Conservation (phyloP, 2,797 vertebrate genomes). For the Pangasius krempfi region DNA sequence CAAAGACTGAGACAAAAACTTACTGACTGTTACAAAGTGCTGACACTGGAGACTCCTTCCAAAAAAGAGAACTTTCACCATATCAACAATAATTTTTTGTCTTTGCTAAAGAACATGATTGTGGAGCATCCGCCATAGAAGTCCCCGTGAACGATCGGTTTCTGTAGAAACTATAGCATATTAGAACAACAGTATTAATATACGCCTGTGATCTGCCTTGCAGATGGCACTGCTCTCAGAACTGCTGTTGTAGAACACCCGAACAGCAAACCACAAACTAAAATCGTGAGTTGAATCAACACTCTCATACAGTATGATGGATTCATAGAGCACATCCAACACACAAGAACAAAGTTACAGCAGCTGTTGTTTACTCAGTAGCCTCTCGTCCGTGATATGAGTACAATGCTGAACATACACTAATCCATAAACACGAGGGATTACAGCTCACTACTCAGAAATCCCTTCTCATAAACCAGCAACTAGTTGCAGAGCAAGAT, state of each 20-base stretch:
- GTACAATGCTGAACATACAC: conserved; percentile 1
- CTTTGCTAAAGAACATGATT: background rate
- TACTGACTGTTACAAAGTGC: background rate
- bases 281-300: background rate
- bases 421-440: conserved; percentile 6
- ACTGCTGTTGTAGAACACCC: background rate
- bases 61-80: background rate
- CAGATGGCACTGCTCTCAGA: background rate
- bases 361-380: conserved; percentile 23
- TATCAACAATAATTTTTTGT: background rate
- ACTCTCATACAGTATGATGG: background rate
- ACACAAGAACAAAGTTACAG: background rate
- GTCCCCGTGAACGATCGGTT: background rate
- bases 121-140: background rate
- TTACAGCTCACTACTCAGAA: background rate
- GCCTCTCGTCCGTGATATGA: background rate
- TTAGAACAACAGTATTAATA: background rate
- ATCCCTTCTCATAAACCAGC: background rate
- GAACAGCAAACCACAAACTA: background rate
- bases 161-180: background rate
- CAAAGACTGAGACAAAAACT: background rate
- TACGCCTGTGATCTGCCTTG: background rate
- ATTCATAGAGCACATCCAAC: background rate
- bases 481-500: background rate
- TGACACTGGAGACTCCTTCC: background rate